Evolutionary conservation across 2,888 invertebrate species (phyloP).

Genomic region (Thera obeliscata): DNA sequence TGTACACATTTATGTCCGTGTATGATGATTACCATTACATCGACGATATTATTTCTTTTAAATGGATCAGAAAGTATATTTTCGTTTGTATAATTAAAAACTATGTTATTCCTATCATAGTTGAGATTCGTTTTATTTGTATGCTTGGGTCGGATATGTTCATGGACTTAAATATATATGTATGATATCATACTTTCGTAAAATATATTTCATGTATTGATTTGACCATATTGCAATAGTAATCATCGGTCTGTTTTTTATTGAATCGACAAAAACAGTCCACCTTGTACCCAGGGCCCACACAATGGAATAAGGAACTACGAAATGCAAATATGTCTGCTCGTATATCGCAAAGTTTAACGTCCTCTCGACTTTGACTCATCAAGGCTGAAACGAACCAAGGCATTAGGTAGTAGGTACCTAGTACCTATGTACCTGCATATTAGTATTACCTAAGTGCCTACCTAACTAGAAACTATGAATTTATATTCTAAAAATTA

Average conservation of each 20-base stretch:
- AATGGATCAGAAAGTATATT: too few species aligned
- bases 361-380: conserved; percentile 45
- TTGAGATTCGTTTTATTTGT: too few species aligned
- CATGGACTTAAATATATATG: too few species aligned
- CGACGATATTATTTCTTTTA: too few species aligned
- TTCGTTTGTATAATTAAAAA: too few species aligned
- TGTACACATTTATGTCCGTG: neutral
- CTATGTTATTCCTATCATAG: too few species aligned
- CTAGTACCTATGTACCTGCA: neutral
- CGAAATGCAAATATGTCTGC: conserved; percentile 41
- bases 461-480: conserved; percentile 25
- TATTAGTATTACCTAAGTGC: neutral
- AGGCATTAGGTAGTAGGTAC: conserved; percentile 28
- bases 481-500: conserved; percentile 37
- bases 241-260: neutral
- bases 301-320: conserved; percentile 45
- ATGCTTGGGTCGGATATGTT: too few species aligned
- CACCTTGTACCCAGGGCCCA: conserved; percentile 33
- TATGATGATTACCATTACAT: neutral
- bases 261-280: conserved; percentile 21
- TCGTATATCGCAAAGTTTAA: conserved; percentile 41
- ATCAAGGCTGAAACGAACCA: conserved; percentile 41
- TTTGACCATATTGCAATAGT: neutral
- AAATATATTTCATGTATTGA: neutral
- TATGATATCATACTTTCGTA: too few species aligned